Base-by-base conservation (phyloP, 2,888 invertebrate genomes). In the Sylvicola cinctus region DNA sequence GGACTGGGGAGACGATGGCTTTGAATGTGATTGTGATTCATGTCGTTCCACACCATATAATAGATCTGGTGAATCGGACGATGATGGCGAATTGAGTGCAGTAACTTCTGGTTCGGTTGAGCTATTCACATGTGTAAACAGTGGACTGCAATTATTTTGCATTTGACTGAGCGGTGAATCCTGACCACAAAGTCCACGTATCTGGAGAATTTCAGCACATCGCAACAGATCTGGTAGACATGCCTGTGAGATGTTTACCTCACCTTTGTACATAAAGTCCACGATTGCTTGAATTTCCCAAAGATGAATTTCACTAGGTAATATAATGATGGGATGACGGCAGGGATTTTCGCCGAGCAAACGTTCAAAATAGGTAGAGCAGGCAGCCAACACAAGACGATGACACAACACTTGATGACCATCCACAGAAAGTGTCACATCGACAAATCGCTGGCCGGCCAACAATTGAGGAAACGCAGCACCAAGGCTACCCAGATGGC, bases 251-350 rank as follows among this genome's bases (percentile, higher is more conserved):
- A 84, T 81, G 49, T 81, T 83, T 23, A 84, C 84, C 52, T 85
- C 84, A 0, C 84, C 85, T 49, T 80, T 80, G 55, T 85, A 85
- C 84, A 85, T 85, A 50, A 84, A 85, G 56, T 83, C 83, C 25
- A 85, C 81, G 30, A 85, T 58, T 0, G 81, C 81, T 47, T 84
- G 80, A 57, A 85, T 76, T 48, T 84, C 83, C 60, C 78, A 78
- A 50, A 81, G 73, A 49, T 71, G 74, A 64, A 84, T 77, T 48
- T 84, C 84, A 46, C 77, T 71, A 66, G 84, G 79, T 39, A 83
- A 66, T 38, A 85, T 73, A 13, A 58, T 71, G 23, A 84, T 81
- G 10, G 83, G 80, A 54, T 85, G 83, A 46, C 79, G 77, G 58
- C 83, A 83, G 0, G 83, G 81, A 59, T 83, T 83, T 54, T 81